These are phyloP conservation scores for Neuroterus valhalla DNA, from an alignment of 1,140 invertebrate genomes.

Conservation along the genomic window DNA sequence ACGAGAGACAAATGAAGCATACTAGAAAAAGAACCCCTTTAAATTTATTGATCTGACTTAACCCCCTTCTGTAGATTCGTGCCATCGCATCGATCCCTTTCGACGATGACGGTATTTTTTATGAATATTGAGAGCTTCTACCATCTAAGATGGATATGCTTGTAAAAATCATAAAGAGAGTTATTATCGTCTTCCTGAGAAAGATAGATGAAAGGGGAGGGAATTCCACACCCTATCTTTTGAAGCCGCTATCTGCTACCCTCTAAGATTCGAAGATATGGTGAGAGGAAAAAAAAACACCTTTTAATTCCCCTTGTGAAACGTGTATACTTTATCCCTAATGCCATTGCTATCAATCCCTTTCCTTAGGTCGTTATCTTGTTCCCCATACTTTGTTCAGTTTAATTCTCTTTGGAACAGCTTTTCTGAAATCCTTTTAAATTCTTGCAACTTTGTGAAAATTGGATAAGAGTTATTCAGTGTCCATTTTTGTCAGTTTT, in stretches of 20 bases:
- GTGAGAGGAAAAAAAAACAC: constrained; percentile 1
- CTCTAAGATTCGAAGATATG: neutral
- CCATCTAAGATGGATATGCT: neutral
- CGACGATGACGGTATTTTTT: neutral
- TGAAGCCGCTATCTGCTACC: neutral
- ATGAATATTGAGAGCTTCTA: neutral
- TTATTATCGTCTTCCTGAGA: neutral
- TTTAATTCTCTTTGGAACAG: neutral
- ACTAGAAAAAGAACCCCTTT: too few relatives aligned
- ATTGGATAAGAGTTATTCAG: too few relatives aligned
- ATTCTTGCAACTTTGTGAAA: neutral
- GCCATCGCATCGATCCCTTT: too few relatives aligned
- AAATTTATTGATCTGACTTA: too few relatives aligned
- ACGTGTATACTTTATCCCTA: constrained; percentile 23
- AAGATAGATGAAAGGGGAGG: constrained; percentile 3
- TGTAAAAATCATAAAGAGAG: constrained; percentile 29
- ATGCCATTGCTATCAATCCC: constrained; percentile 21
- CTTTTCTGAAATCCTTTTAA: neutral
- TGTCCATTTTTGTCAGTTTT: too few relatives aligned
- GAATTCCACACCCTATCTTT: constrained; percentile 5
- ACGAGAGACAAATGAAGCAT: too few relatives aligned
- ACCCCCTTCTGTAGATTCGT: too few relatives aligned
- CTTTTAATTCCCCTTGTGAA: constrained; percentile 25
- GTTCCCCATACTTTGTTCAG: too few relatives aligned
- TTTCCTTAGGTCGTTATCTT: constrained; percentile 22